These are phyloP conservation scores for Lamellibrachia luymesi DNA, from an alignment of 1,140 invertebrate species.

Conservation along the genomic window DNA sequence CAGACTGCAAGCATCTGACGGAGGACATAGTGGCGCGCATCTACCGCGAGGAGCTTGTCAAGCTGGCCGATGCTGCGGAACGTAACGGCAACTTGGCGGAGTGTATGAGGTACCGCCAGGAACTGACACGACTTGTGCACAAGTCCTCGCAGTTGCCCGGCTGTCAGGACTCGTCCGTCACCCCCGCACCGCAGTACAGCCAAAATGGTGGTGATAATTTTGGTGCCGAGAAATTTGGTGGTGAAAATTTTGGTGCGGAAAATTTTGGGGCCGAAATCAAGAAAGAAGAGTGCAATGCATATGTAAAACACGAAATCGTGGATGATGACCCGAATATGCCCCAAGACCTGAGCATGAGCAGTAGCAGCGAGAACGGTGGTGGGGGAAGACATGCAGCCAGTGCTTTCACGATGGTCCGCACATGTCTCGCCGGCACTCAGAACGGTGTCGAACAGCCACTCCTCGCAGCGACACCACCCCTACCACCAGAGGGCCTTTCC, in stretches of 20 bases:
- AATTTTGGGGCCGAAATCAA: neutral
- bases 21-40: constrained; percentile 96
- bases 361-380: constrained; percentile 49
- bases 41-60: constrained; percentile 93
- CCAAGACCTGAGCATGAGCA: constrained; percentile 73
- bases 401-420: constrained; percentile 77
- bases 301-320: constrained; percentile 59
- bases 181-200: neutral
- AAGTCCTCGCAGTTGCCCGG: constrained; percentile 46
- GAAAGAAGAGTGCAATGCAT: neutral
- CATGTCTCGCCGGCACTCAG: constrained; percentile 62
- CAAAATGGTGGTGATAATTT: neutral
- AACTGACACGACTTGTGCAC: constrained; percentile 76
- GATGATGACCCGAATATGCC: constrained; percentile 67
- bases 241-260: neutral
- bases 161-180: constrained; percentile 19
- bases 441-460: neutral
- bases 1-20: constrained; percentile 83
- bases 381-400: constrained; percentile 74
- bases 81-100: constrained; percentile 65
- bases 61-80: constrained; percentile 69
- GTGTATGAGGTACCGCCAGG: constrained; percentile 87
- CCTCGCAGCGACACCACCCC: neutral
- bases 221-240: neutral
- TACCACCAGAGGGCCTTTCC: constrained; percentile 57